Base-by-base conservation (phyloP, 35 echinoderm and acorn worm species). In the Apostichopus californicus region DNA sequence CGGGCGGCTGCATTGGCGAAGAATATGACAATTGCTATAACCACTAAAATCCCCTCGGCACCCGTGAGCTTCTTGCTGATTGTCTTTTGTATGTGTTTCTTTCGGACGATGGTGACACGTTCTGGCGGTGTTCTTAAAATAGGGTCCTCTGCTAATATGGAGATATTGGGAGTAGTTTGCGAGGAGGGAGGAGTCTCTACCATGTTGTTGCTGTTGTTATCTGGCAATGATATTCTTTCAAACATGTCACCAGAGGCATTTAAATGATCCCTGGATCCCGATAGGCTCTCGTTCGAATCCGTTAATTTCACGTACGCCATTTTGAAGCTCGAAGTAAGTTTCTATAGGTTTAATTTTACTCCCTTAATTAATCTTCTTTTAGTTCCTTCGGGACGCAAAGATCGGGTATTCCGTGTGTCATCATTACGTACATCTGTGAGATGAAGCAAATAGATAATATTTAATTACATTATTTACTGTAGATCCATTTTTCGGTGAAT, bases 281-380 rank as follows among this genome's bases (percentile, higher is more conserved):
- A 13, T 6, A 89, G 6, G 52, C 64, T 89, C n/a, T 73, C 86
- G 18, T 72, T 64, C 9, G 86, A 89, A 55, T 89, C 86, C 2
- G 86, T 73, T 18, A 89, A 21, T 64, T 73, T 89, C 3, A 89
- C 86, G 64, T 89, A 89, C 5, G 86, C 86, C 86, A 89, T 89
- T 14, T 89, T 28, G 10, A 20, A 46, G 34, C 34, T 46, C 3
- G 0, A 3, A 46, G 26, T 46, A 46, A 46, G 34, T 46, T 46
- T 46, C 34, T 46, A 46, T 46, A 46, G 34, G 34, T 46, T 46
- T 3, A 46, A 34, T 34, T 34, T 46, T 3, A 46, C 2, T 46
- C 34, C 34, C 1, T 46, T 46, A 46, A 46, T 46, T 46, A 46
- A 46, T 46, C 34, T 46, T 46, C 34, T 46, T 61, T 61, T 8